Percentiles rank a stretch among this genome's conserved stretches.
Conservation (phyloP, 1,140 invertebrate genomes). For the Drosophila fuyamai region DNA sequence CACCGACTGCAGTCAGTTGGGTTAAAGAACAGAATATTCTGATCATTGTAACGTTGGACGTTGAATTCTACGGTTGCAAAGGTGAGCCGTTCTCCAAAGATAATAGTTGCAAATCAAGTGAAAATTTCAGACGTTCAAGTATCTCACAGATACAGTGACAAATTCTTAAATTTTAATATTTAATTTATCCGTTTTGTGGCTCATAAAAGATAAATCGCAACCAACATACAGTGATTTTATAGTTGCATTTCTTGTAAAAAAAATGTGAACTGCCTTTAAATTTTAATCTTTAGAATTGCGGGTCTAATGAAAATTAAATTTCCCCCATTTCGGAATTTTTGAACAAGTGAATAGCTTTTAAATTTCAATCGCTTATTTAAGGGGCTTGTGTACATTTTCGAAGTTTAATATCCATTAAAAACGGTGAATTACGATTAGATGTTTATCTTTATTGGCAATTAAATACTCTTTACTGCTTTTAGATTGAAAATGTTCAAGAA, state of each 20-base stretch:
- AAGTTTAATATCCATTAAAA: constrained; percentile 10
- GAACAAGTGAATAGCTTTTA: constrained; percentile 13
- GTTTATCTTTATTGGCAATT: not conserved
- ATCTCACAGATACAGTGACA: constrained; percentile 20
- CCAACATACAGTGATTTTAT: not conserved
- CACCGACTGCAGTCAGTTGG: constrained; percentile 64
- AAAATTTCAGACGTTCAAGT: constrained; percentile 32
- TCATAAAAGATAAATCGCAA: constrained; percentile 19
- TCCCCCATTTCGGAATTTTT: constrained; percentile 1
- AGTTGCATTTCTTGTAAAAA: not conserved
- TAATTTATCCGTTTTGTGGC: constrained; percentile 41
- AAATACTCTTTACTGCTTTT: not conserved
- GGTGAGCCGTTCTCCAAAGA: constrained; percentile 81
- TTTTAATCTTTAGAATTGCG: constrained; percentile 7
- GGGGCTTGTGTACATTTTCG: constrained; percentile 3
- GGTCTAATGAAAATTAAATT: constrained; percentile 11
- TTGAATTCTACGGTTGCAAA: constrained; percentile 85
- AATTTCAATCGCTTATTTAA: not conserved
- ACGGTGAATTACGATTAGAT: not conserved
- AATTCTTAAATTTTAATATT: constrained; percentile 27
- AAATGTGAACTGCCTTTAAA: constrained; percentile 7
- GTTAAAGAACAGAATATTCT: constrained; percentile 77
- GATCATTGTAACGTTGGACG: constrained; percentile 85
- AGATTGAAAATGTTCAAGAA: not conserved
- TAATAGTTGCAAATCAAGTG: constrained; percentile 46